Percentiles rank a stretch among this genome's conserved stretches.
Conservation (phyloP, 2,888 invertebrate genomes). For the Cryptocheilus praepositus region DNA sequence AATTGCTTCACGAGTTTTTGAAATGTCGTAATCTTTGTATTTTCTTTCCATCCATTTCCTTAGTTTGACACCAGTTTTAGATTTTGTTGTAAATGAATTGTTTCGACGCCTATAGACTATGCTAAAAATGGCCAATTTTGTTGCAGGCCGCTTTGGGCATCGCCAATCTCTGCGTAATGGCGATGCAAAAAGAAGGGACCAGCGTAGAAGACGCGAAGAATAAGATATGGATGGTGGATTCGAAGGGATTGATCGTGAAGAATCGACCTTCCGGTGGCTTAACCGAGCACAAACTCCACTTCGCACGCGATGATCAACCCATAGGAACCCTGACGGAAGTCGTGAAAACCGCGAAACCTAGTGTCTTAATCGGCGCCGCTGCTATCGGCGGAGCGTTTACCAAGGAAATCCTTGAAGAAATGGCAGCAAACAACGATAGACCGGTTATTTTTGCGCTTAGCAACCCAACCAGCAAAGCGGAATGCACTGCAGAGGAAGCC, state of each 20-base stretch:
- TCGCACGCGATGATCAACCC: constrained; percentile 87
- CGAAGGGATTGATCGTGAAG: constrained; percentile 94
- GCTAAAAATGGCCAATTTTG: too few species aligned
- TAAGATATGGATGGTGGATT: constrained; percentile 97
- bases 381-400: constrained; percentile 97
- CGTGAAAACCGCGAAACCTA: constrained; percentile 88
- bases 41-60: too few species aligned
- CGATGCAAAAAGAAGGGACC: constrained; percentile 92
- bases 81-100: too few species aligned
- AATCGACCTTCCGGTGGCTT: constrained; percentile 89
- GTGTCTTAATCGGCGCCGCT: constrained; percentile 95
- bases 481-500: constrained; percentile 99
- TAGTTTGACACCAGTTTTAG: too few species aligned
- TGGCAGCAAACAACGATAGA: constrained; percentile 88
- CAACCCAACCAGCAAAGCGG: constrained; percentile 98
- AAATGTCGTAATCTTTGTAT: too few species aligned
- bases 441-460: constrained; percentile 98
- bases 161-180: constrained; percentile 92
- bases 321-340: constrained; percentile 88
- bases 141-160: constrained; percentile 93
- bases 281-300: constrained; percentile 86
- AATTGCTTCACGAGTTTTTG: too few species aligned
- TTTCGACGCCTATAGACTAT: too few species aligned
- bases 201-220: constrained; percentile 84
- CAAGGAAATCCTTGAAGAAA: constrained; percentile 86